Conservation (phyloP, 2,888 invertebrate genomes). For the Torymus auratus region DNA sequence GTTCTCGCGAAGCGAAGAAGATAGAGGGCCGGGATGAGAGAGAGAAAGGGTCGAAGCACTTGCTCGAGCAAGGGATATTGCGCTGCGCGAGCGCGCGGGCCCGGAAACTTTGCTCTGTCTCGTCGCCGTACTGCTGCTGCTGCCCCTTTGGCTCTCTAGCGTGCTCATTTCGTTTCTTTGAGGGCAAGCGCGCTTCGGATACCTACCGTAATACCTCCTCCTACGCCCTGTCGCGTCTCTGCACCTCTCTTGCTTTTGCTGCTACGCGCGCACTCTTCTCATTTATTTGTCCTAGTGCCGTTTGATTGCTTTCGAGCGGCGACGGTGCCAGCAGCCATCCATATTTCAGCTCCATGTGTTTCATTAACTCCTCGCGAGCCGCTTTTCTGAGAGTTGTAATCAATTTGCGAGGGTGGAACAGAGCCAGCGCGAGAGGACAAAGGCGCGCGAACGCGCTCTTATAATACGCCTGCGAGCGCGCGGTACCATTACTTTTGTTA, state of each 20-base stretch:
- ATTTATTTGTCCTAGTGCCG: background rate
- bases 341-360: background rate
- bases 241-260: background rate
- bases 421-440: no score
- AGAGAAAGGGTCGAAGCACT: constrained; percentile 6
- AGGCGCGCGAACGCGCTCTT: no score
- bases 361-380: background rate
- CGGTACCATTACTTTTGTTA: no score
- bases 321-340: no score
- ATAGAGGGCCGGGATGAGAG: no score
- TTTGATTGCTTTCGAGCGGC: background rate
- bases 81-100: constrained; percentile 49
- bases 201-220: no score
- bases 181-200: background rate
- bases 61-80: constrained; percentile 58
- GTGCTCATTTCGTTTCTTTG: constrained; percentile 15
- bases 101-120: constrained; percentile 57
- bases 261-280: background rate
- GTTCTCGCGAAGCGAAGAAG: no score
- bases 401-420: background rate
- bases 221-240: no score
- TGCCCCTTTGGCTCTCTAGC: constrained; percentile 8
- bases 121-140: background rate
- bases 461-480: no score
- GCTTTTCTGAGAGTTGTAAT: background rate